Evolutionary conservation across 2,888 invertebrate species (phyloP).

Genomic region (Chrysotoxum bicinctum): DNA sequence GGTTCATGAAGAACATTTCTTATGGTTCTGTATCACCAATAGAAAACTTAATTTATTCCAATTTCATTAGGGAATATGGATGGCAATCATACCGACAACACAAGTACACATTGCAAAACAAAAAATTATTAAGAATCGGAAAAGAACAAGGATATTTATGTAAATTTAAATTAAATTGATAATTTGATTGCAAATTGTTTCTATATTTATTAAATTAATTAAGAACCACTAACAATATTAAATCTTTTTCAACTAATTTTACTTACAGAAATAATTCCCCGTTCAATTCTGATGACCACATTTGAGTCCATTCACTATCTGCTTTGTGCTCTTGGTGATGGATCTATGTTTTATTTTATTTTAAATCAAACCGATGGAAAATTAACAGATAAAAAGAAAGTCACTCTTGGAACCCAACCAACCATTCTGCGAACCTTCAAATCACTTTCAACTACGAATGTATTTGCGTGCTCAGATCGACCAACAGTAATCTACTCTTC

Average conservation of each 20-base stretch:
- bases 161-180: no score
- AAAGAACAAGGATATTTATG: no score
- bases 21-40: no score
- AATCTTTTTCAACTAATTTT: not conserved
- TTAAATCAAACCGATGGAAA: slow-evolving; percentile 89
- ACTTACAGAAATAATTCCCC: slow-evolving; percentile 94
- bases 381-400: slow-evolving; percentile 94
- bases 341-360: slow-evolving; percentile 97
- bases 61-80: no score
- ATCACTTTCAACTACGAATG: slow-evolving; percentile 95
- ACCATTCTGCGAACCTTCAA: slow-evolving; percentile 95
- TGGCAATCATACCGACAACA: no score
- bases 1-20: no score
- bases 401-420: slow-evolving; percentile 98
- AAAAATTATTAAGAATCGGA: no score
- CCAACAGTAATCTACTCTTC: slow-evolving; percentile 99
- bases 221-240: no score
- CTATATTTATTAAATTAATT: no score
- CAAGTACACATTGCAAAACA: no score
- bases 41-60: no score
- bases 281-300: slow-evolving; percentile 96
- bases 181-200: no score
- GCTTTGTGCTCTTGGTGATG: slow-evolving; percentile 97
- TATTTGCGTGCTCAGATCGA: slow-evolving; percentile 99
- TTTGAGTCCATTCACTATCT: slow-evolving; percentile 96